Base-by-base conservation (phyloP, 1,140 invertebrate species). In the Philotrypesis tridentata region DNA sequence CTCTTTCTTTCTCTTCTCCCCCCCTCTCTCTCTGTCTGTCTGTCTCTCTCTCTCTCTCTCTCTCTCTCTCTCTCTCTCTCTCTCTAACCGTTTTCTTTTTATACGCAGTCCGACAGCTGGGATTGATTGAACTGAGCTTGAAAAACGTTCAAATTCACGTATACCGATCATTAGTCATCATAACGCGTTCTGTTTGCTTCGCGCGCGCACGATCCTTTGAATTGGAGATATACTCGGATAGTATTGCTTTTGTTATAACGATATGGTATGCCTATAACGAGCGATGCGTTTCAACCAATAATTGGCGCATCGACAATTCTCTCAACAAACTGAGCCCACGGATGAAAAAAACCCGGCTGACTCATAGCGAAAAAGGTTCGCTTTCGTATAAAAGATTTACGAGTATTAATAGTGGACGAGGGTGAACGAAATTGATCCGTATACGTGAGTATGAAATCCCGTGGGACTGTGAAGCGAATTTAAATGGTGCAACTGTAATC, bases 371-470 rank as follows among this genome's bases (percentile, higher is more conserved):
- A 31, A 60, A 27, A 31, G 27, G 25, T 55, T 17, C 17, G 48
- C 3, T 9, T 37, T 9, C 17, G 48, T 23, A 17, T 0, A 33
- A 48, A 40, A 79, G 48, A 79, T 61, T 60, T 17, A 43, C 2
- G 33, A 29, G 23, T 43, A 63, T 80, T 43, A 33, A 73, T 65
- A 65, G 68, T 25, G 8, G 37, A n/a, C 27, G 48, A 61, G 61
- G 37, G 63, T 55, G 27, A 75, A 29, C 17, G 43, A 70, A 81
- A 81, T 81, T 81, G 80, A 63, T 43, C 61, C 21, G 61, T 37
- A 21, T 14, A 9, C 8, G 67, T n/a, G 31, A 72, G 33, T 73
- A 74, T 33, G 61, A 74, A 72, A 80, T 25, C 60, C 71, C 71
- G 21, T 29, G 77, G 31, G 67, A 55, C 3, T 55, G 3, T 37